Evolutionary conservation across 2,888 invertebrate genomes (phyloP), one percentile per base, ranked within the genome.

Genomic region (Trichacis sp.): DNA sequence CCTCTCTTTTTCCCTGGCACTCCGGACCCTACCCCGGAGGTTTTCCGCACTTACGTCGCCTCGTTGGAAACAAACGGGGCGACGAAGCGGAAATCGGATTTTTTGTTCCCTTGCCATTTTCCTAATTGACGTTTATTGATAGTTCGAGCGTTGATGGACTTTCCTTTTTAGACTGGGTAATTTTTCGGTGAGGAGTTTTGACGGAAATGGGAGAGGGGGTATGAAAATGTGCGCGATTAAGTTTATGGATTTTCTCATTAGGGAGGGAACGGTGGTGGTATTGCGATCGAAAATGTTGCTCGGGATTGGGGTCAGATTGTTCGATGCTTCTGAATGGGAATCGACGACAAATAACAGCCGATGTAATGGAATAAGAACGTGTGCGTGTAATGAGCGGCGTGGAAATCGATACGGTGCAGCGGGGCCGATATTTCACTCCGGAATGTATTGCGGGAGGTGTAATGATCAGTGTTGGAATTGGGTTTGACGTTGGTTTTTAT

Each of bases 11-110:
- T 30, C 15, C 24, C 38, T 54, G 54, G 36, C 53, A 43, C 48
- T 59, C 43, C 47, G 47, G 33, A 42, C 42, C 55, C 36, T 48
- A 18, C 38, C 38, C 46, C 46, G 3, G 47, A 54, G 36, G 46
- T n/a, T 58, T 55, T 66, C 29, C 33, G 20, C 45, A 55, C 55
- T 54, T 43, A 40, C 29, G 24, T 47, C 19, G 58, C 19, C 17
- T 15, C 40, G 11, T 17, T 45, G 43, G 36, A 53, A 42, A 54
- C 36, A 42, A 58, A 54, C 53, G 51, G 40, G 15, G 18, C 51
- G 49, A 64, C n/a, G n/a, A n/a, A n/a, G n/a, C n/a, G 33, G n/a
- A 33, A 33, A 33, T 33, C 33, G 2, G 33, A 33, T 33, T 33
- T 33, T 33, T 33, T 8, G 3, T 5, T 33, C 33, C 8, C n/a